Evolutionary conservation across 2,113 vertebrate species (phyloP).

Genomic region (Chloropsis cyanopogon): DNA sequence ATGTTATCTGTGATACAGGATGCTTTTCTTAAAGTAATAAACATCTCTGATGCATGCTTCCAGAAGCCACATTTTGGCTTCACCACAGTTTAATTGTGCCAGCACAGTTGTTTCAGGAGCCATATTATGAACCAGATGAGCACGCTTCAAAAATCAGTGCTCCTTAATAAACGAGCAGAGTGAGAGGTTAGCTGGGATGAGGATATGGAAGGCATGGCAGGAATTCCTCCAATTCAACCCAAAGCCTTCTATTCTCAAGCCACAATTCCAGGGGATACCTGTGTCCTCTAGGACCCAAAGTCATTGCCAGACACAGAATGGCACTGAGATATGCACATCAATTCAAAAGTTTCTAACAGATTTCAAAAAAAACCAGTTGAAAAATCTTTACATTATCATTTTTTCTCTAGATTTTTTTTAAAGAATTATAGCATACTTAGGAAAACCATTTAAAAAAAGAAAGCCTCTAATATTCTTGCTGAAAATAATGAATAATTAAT

Average conservation of each 20-base stretch:
- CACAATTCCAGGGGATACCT: background rate
- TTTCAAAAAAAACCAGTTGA: background rate
- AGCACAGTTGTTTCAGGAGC: background rate
- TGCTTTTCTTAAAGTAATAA: background rate
- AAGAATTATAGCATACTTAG: background rate
- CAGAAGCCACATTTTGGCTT: background rate
- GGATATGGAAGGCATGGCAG: background rate
- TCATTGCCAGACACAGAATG: background rate
- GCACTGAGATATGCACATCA: background rate
- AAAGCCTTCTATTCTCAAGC: background rate
- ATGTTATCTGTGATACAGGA: background rate
- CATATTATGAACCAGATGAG: background rate
- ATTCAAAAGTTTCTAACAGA: background rate
- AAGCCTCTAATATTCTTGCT: background rate
- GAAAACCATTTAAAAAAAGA: background rate
- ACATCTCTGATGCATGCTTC: background rate
- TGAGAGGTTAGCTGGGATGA: background rate
- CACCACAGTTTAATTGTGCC: background rate
- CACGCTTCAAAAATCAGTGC: background rate
- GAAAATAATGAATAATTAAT: background rate
- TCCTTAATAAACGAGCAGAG: background rate
- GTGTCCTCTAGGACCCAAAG: background rate
- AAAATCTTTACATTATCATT: background rate
- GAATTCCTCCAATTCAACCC: background rate
- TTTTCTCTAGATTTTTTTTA: background rate